phyloP scores from a whole-genome alignment of 2,797 vertebrate genomes.

The Meda fulgida region DNA sequence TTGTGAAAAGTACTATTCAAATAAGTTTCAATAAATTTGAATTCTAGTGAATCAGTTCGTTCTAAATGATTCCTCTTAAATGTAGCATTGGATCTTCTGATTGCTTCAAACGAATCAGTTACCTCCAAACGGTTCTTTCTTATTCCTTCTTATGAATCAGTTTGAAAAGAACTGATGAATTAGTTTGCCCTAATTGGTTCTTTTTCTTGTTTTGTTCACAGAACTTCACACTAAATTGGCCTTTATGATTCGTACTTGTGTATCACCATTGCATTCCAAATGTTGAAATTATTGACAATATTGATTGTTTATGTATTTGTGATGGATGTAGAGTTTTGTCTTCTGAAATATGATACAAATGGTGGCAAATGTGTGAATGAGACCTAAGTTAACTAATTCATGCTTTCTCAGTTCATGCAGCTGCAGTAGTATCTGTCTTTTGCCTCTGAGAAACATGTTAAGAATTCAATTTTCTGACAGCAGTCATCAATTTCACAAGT shows the following conservation, averaged over 20 bases:
- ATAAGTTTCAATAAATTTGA: background rate
- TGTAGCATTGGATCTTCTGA: background rate
- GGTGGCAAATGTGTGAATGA: background rate
- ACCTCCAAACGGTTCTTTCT: background rate
- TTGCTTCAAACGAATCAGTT: background rate
- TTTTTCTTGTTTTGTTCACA: background rate
- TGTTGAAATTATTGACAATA: background rate
- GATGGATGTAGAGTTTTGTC: background rate
- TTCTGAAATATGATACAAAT: slow-evolving; percentile 5
- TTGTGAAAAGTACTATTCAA: background rate
- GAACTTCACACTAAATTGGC: background rate
- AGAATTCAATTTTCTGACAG: slow-evolving; percentile 5
- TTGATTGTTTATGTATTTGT: background rate
- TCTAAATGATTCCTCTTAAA: background rate
- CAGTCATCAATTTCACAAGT: slow-evolving; percentile 6
- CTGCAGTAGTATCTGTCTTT: background rate
- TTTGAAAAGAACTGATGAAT: background rate
- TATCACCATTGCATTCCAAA: background rate
- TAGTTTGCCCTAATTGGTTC: background rate
- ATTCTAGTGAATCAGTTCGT: background rate
- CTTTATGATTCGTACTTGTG: background rate
- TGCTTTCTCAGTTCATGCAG: background rate
- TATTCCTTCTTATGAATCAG: background rate
- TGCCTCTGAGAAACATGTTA: background rate
- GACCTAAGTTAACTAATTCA: background rate